Conservation (phyloP, 2,888 invertebrate genomes). For the Podotricha telesiphe region DNA sequence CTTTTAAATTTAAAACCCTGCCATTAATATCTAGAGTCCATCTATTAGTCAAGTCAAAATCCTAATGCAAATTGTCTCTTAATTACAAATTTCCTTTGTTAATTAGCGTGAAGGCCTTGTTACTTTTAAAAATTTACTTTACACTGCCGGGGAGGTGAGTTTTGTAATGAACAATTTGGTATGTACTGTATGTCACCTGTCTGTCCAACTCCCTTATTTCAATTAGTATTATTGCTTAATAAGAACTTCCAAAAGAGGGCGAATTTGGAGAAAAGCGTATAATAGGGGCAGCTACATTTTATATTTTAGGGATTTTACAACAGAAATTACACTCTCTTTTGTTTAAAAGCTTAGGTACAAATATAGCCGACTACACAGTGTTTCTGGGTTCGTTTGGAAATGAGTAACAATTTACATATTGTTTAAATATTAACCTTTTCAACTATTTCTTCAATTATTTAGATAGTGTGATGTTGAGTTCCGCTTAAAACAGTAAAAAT, state of each 20-base stretch:
- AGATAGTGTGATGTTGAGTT: no score
- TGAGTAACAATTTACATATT: no score
- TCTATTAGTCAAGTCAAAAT: constrained; percentile 66
- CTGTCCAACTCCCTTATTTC: constrained; percentile 12
- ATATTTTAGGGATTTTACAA: no score
- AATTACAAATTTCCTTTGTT: constrained; percentile 61
- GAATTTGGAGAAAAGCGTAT: neutral
- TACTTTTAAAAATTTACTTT: constrained; percentile 38
- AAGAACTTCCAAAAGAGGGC: neutral
- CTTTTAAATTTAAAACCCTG: constrained; percentile 38
- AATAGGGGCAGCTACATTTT: neutral
- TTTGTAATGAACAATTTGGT: constrained; percentile 29
- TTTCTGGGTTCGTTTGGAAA: no score
- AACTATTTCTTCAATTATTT: no score
- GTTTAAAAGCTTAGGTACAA: no score
- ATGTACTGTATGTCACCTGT: constrained; percentile 35
- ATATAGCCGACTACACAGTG: no score
- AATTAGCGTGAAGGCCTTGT: constrained; percentile 55
- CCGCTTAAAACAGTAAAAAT: no score
- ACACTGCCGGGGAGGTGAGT: constrained; percentile 28
- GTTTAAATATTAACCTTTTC: no score
- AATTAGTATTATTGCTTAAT: constrained; percentile 9
- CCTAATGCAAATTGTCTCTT: constrained; percentile 69
- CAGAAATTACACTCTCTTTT: no score
- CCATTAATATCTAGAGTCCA: constrained; percentile 54